phyloP scores from a whole-genome alignment of 2,888 invertebrate genomes.

The Cataglyphis rosenhaueri region DNA sequence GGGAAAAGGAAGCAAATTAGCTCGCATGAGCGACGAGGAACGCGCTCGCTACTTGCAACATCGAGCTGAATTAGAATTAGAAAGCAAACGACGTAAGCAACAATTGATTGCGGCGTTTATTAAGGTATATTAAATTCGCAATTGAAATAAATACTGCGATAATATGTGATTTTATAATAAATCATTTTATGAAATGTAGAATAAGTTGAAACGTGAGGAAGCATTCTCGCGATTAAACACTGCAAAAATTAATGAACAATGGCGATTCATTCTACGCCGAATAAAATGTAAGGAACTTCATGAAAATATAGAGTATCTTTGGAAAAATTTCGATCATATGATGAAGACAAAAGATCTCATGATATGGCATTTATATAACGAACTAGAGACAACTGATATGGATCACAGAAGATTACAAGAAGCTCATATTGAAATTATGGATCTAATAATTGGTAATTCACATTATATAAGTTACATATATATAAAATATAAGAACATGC shows the following conservation, averaged over 20 bases:
- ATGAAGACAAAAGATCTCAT: conserved; percentile 90
- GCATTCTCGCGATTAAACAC: conserved; percentile 92
- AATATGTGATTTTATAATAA: neutral
- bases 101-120: conserved; percentile 93
- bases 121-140: conserved; percentile 87
- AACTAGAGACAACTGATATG: conserved; percentile 90
- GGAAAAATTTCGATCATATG: conserved; percentile 88
- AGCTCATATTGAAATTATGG: conserved; percentile 90
- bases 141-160: conserved; percentile 29
- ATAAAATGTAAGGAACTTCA: conserved; percentile 92
- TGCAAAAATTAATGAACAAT: conserved; percentile 94
- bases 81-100: conserved; percentile 92
- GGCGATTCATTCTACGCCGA: conserved; percentile 92
- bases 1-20: conserved; percentile 91
- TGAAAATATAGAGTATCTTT: conserved; percentile 89
- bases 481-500: neutral
- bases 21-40: conserved; percentile 95
- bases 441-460: conserved; percentile 88
- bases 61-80: conserved; percentile 93
- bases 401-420: conserved; percentile 91
- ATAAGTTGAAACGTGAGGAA: conserved; percentile 93
- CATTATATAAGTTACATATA: neutral
- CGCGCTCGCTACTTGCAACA: conserved; percentile 93
- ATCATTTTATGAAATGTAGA: conserved; percentile 86
- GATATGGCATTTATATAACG: conserved; percentile 88